phyloP scores from a whole-genome alignment of 2,888 invertebrate genomes.

The Petrolisthes cinctipes region DNA sequence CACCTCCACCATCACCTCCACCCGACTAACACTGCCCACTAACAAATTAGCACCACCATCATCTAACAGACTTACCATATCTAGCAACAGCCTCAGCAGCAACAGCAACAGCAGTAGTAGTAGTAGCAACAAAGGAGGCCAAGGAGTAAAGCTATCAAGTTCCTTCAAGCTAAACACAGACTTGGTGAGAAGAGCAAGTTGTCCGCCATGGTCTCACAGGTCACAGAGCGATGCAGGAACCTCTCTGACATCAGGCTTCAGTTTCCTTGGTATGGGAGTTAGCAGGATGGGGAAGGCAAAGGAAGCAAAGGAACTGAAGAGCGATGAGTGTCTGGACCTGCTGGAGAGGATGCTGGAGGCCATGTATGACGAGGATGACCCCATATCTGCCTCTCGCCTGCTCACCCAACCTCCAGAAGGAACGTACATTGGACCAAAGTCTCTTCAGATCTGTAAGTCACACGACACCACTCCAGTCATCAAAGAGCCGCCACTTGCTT shows the following conservation, averaged over 20 bases:
- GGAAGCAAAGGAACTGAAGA: conserved; percentile 38
- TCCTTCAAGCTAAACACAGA: conserved; percentile 23
- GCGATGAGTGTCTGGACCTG: conserved; percentile 39
- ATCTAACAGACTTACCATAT: conserved; percentile 31
- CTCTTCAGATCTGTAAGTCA: background rate
- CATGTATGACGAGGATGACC: conserved; percentile 31
- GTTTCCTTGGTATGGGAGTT: conserved; percentile 39
- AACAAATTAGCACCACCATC: conserved; percentile 48
- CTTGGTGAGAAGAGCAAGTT: background rate
- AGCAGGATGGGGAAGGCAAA: conserved; percentile 39
- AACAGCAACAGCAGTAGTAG: background rate
- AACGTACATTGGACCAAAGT: conserved; percentile 12
- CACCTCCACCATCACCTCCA: conserved; percentile 24
- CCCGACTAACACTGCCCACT: conserved; percentile 49
- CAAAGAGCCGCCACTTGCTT: conserved; percentile 21
- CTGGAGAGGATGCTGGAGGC: conserved; percentile 43
- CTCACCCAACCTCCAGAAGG: conserved; percentile 27
- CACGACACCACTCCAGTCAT: background rate
- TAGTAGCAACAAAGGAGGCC: conserved; percentile 12
- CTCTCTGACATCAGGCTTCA: conserved; percentile 37
- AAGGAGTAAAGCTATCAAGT: conserved; percentile 17
- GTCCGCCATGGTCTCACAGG: conserved; percentile 23
- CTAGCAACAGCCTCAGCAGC: conserved; percentile 18
- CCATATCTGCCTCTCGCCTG: conserved; percentile 23
- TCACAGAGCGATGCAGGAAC: conserved; percentile 26